These are phyloP conservation scores for Ceratina calcarata DNA, from an alignment of 1,140 invertebrate genomes.

Conservation along the genomic window DNA sequence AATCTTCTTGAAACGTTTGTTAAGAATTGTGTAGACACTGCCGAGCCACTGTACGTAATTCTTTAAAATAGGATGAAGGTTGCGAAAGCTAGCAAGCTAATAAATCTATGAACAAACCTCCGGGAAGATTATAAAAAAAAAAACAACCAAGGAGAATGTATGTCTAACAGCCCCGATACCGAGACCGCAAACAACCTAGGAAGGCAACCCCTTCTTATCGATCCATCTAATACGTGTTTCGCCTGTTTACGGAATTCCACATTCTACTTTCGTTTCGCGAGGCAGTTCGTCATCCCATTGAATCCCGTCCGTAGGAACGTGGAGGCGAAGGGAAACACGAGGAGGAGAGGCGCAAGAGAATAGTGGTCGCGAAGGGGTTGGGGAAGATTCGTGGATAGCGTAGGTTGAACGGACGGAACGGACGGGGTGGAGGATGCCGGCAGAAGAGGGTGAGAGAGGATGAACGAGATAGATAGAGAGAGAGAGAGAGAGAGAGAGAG, in stretches of 20 bases:
- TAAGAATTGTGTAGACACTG: no score
- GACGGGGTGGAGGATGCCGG: constrained; percentile 25
- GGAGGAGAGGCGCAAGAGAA: constrained; percentile 64
- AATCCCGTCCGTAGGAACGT: constrained; percentile 64
- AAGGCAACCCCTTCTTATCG: neutral
- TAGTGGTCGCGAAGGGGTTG: constrained; percentile 45
- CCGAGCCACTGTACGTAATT: no score
- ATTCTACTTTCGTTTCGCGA: constrained; percentile 72
- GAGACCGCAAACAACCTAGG: neutral
- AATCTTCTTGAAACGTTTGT: no score
- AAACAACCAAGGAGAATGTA: neutral
- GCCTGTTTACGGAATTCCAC: constrained; percentile 69
- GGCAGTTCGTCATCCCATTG: constrained; percentile 76
- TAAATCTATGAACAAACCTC: no score
- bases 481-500: no score
- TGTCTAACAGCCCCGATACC: neutral
- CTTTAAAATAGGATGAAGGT: no score
- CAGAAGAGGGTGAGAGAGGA: constrained; percentile 11
- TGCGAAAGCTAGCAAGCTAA: no score
- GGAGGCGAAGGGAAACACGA: constrained; percentile 64
- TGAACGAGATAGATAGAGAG: no score
- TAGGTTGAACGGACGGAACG: constrained; percentile 37
- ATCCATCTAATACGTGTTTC: constrained; percentile 57
- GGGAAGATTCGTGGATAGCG: constrained; percentile 48
- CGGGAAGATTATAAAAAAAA: no score